These are phyloP conservation scores for Pharmacophagus antenor DNA, from an alignment of 2,888 invertebrate genomes.

Conservation along the genomic window DNA sequence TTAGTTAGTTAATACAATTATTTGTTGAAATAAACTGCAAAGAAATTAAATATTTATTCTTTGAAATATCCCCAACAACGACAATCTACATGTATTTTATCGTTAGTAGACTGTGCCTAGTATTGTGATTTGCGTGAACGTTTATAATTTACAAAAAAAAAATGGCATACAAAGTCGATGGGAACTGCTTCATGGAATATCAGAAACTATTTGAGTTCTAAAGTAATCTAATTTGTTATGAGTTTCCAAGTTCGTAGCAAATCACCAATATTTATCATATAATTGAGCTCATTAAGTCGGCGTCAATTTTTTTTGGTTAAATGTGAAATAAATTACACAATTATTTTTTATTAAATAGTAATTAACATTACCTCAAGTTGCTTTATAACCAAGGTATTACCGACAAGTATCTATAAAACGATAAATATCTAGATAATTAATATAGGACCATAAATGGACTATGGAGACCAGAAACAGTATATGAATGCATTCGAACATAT, in stretches of 20 bases:
- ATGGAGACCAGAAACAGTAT: constrained; percentile 1
- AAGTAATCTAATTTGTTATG: constrained; percentile 32
- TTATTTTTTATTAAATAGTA: too few relatives aligned
- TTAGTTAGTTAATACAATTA: too few relatives aligned
- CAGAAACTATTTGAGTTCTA: constrained; percentile 30
- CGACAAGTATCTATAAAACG: not conserved
- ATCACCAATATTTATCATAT: constrained; percentile 28
- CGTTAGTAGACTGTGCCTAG: constrained; percentile 27
- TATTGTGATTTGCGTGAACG: constrained; percentile 31
- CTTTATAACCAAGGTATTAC: not conserved
- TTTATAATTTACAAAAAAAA: constrained; percentile 30
- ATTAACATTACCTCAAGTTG: not conserved
- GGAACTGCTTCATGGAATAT: constrained; percentile 24
- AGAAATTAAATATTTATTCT: constrained; percentile 22
- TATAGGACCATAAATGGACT: constrained; percentile 3
- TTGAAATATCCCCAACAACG: constrained; percentile 19
- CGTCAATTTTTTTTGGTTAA: not conserved
- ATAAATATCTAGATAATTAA: not conserved
- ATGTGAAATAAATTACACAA: too few relatives aligned
- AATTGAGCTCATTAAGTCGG: constrained; percentile 19
- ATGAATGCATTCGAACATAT: constrained; percentile 1
- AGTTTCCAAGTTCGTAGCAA: constrained; percentile 25
- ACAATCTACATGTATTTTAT: constrained; percentile 25
- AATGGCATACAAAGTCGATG: constrained; percentile 25
- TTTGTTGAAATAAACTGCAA: not conserved